phyloP scores from a whole-genome alignment of 2,113 vertebrate species.

The Arizona elegans region DNA sequence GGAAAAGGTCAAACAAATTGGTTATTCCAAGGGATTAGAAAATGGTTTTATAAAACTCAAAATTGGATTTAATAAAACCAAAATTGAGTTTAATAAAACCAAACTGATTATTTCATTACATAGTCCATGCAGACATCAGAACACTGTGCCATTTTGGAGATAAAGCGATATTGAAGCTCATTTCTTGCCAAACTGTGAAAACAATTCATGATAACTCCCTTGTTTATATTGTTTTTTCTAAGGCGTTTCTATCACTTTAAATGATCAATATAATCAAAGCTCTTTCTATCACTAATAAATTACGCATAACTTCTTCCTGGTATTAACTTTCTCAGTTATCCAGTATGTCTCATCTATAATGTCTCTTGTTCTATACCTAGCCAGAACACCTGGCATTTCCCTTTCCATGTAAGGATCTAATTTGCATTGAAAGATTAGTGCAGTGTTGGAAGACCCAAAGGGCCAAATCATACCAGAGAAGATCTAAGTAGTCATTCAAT shows the following conservation, averaged over 20 bases:
- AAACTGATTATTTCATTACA: background rate
- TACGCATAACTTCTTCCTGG: background rate
- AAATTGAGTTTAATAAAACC: background rate
- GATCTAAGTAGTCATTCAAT: background rate
- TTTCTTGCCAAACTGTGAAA: background rate
- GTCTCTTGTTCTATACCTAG: background rate
- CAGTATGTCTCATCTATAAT: background rate
- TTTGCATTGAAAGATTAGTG: background rate
- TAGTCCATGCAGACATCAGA: background rate
- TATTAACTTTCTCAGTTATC: background rate
- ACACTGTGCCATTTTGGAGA: background rate
- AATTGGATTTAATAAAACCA: background rate
- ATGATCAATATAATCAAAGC: background rate
- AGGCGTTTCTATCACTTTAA: background rate
- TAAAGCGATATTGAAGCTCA: background rate
- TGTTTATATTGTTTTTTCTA: background rate
- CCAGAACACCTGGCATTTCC: background rate
- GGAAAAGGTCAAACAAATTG: slow-evolving; percentile 45
- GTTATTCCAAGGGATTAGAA: background rate
- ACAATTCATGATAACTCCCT: background rate
- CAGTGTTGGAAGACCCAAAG: background rate
- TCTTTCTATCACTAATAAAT: background rate
- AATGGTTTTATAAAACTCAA: background rate
- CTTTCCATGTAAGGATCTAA: background rate
- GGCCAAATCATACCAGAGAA: background rate